Evolutionary conservation across 2,113 vertebrate genomes (phyloP).

Genomic region (Heloderma charlesbogerti): DNA sequence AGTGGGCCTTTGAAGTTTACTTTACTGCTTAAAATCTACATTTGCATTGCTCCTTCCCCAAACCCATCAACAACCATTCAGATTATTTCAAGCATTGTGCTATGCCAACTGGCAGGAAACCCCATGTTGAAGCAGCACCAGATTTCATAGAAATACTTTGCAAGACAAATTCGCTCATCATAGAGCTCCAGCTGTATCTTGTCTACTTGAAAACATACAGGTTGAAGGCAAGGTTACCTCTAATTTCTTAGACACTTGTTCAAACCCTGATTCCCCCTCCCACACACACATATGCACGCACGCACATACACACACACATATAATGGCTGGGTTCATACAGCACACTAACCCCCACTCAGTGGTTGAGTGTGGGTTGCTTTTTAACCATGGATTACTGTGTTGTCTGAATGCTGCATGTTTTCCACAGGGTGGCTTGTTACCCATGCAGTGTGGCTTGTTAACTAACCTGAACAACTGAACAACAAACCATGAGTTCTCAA

Average conservation of each 20-base stretch:
- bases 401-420: too few species aligned
- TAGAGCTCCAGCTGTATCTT: neutral
- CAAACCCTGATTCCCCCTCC: neutral
- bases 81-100: conserved; percentile 26
- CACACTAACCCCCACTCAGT: too few species aligned
- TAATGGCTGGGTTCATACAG: too few species aligned
- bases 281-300: too few species aligned
- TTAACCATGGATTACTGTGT: too few species aligned
- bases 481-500: too few species aligned
- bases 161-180: conserved; percentile 3
- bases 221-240: neutral
- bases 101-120: conserved; percentile 49
- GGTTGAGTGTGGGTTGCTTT: too few species aligned
- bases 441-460: too few species aligned
- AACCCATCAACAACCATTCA: conserved; percentile 22
- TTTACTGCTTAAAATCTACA: conserved; percentile 24
- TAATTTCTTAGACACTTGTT: conserved; percentile 13
- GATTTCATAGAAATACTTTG: conserved; percentile 37
- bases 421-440: too few species aligned
- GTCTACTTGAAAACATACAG: conserved; percentile 11
- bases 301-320: too few species aligned
- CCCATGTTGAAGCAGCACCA: neutral
- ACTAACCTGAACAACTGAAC: too few species aligned
- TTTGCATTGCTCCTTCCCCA: conserved; percentile 3
- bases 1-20: neutral